A percentile compares a stretch with the other conserved stretches of the same genome.
Evolutionary conservation across 2,113 vertebrate genomes (phyloP).

Genomic region (Oncorhynchus nerka): DNA sequence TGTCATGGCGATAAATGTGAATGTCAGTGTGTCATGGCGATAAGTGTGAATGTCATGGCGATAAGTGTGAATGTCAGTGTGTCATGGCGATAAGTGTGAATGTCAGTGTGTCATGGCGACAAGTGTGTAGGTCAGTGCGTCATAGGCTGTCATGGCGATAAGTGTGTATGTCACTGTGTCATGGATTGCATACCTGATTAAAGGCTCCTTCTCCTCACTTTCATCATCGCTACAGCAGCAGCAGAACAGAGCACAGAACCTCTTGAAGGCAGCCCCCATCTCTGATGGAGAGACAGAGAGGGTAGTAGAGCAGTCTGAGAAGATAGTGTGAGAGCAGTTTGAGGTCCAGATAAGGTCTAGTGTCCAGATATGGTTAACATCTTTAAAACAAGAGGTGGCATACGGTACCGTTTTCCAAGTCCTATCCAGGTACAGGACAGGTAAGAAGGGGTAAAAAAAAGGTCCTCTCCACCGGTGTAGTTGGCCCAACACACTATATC

Average conservation of each 20-base stretch:
- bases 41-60: no score
- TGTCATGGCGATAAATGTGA: no score
- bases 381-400: background rate
- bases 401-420: background rate
- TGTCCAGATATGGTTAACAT: no score
- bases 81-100: no score
- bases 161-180: no score
- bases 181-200: slow-evolving; percentile 63
- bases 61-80: no score
- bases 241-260: slow-evolving; percentile 62
- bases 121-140: no score
- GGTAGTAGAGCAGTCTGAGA: background rate
- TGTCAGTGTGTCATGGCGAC: no score
- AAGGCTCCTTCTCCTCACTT: slow-evolving; percentile 71
- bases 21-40: no score
- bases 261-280: slow-evolving; percentile 69
- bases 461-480: no score
- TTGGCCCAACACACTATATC: background rate
- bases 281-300: slow-evolving; percentile 17
- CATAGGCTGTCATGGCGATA: background rate
- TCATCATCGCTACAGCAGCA: slow-evolving; percentile 58
- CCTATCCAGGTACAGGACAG: background rate
- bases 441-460: no score
- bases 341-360: background rate
- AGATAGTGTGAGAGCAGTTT: background rate